Base-by-base conservation (phyloP, 2,113 vertebrate species). In the Struthidea cinerea region DNA sequence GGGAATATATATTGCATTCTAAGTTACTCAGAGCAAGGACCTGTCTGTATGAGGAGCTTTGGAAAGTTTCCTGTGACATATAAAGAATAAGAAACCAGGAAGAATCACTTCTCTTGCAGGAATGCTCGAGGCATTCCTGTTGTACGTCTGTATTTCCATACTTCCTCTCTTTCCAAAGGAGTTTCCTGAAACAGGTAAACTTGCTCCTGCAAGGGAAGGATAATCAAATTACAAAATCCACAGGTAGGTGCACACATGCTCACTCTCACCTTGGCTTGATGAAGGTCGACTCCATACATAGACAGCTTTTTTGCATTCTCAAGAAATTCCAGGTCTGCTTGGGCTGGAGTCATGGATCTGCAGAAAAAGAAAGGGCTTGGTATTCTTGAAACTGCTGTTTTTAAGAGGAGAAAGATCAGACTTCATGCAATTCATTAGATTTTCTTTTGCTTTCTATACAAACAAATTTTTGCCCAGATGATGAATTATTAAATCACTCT, bases 251-350 rank as follows among this genome's bases (percentile, higher is more conserved):
- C 64, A 33, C 32, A 37, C 37, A 24, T 0, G 0, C n/a, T 9
- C 35, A 11, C 9, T 84, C 86, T 89, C 97, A 99, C 99, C 99
- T 99, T 99, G 87, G 99, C 99, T 92, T 99, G 99, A 96, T 99
- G 99, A 93, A 99, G 98, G 93, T 99, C 99, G 28, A 99, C 98
- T 59, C 99, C 99, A 39, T 99, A 99, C 99, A 99, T 99, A 5
- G 99, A 99, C 12, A 99, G 98, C 87, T 99, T 99, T 97, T 99
- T 99, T 93, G 99, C 99, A 90, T 99, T 99, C 97, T 99, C 99
- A 93, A 99, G 98, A 92, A 99, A 99, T 98, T 99, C 99, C 97
- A 99, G 94, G 94, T 99, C 99, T 89, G 99, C 99, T 93, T 99
- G 99, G 52, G 99, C 99, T 74, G 99, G 99, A 96, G 98, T 99